phyloP scores from a whole-genome alignment of 2,113 vertebrate species.

The Pyrgilauda ruficollis region DNA sequence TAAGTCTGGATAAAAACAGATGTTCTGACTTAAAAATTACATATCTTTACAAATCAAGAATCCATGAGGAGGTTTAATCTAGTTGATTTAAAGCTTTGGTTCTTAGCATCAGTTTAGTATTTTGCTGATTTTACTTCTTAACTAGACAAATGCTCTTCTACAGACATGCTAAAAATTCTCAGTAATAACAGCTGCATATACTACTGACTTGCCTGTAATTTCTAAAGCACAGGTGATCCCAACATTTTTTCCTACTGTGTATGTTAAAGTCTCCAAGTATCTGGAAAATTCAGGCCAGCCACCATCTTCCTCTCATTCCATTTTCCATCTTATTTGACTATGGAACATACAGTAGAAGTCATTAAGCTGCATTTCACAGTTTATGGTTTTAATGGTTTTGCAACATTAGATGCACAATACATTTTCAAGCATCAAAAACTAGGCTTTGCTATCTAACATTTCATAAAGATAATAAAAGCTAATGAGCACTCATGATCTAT shows the following conservation, averaged over 20 bases:
- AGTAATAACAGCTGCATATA: neutral
- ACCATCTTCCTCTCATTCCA: neutral
- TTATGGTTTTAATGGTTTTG: slow-evolving; percentile 66
- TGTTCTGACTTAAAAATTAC: slow-evolving; percentile 31
- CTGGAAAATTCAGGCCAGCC: neutral
- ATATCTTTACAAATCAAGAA: slow-evolving; percentile 26
- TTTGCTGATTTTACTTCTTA: neutral
- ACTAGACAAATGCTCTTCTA: neutral
- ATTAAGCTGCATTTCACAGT: slow-evolving; percentile 59
- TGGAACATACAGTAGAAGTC: slow-evolving; percentile 7
- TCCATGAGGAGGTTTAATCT: slow-evolving; percentile 24
- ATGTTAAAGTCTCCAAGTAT: neutral
- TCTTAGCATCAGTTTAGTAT: neutral
- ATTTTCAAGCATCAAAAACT: slow-evolving; percentile 68
- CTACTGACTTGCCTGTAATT: neutral
- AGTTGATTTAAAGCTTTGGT: slow-evolving; percentile 33
- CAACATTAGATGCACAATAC: slow-evolving; percentile 62
- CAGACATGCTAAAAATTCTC: neutral
- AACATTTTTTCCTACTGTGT: neutral
- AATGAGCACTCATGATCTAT: slow-evolving; percentile 75
- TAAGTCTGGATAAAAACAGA: slow-evolving; percentile 25
- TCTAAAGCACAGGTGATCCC: neutral
- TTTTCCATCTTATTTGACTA: slow-evolving; percentile 16
- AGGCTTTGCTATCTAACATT: slow-evolving; percentile 72
- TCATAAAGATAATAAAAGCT: slow-evolving; percentile 80